phyloP scores from a whole-genome alignment of 2,797 vertebrate species.

The Lemur catta region DNA sequence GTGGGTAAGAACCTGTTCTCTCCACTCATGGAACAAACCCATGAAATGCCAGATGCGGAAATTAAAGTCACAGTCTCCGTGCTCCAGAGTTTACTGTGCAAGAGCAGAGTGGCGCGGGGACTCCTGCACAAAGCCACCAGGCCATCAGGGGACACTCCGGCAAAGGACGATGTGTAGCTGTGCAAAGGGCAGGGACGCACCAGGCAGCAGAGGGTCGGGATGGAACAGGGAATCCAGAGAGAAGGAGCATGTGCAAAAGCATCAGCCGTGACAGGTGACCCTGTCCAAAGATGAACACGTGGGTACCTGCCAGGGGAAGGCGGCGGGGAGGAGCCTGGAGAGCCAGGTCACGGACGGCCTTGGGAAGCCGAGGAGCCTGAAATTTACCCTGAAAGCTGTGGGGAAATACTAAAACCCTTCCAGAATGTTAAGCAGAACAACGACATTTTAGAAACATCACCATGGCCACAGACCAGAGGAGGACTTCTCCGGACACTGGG shows the following conservation, averaged over 20 bases:
- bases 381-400: neutral
- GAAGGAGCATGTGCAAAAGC: too few relatives aligned
- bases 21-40: neutral
- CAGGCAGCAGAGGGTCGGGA: neutral
- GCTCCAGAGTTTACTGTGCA: neutral
- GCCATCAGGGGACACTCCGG: accelerated
- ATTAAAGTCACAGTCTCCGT: accelerated
- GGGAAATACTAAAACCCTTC: neutral
- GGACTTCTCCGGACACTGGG: accelerated
- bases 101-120: accelerated
- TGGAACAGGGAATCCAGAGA: too few relatives aligned
- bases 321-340: accelerated
- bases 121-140: too few relatives aligned
- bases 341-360: neutral
- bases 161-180: neutral
- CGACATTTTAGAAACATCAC: neutral
- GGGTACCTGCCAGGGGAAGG: neutral
- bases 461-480: neutral
- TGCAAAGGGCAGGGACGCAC: neutral
- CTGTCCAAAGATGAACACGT: accelerated
- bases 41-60: neutral
- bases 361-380: neutral
- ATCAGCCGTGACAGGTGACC: too few relatives aligned
- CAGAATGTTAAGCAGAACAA: neutral
- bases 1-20: neutral